Conservation (phyloP, 2,797 vertebrate genomes). For the Rousettus madagascariensis region DNA sequence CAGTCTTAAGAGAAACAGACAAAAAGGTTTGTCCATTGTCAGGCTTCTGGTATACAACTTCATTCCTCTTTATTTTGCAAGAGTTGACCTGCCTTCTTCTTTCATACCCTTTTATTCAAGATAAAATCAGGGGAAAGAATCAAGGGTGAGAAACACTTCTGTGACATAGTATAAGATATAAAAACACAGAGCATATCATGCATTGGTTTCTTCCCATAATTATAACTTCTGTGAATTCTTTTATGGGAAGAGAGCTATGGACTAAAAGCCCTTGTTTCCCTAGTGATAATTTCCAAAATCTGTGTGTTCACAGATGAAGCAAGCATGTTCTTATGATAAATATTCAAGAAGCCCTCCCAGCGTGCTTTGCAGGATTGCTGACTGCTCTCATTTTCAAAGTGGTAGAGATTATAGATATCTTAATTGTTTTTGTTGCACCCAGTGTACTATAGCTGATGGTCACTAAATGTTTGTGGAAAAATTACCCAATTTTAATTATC, state of each 20-base stretch:
- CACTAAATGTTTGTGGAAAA: background rate
- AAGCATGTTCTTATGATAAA: background rate
- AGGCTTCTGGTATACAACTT: background rate
- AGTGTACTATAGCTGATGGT: background rate
- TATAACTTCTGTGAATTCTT: background rate
- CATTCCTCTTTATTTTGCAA: background rate
- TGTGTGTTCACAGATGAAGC: background rate
- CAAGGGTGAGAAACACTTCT: background rate
- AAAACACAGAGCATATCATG: background rate
- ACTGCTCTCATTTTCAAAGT: background rate
- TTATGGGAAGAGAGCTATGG: background rate
- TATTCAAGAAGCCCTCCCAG: background rate
- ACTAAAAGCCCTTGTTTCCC: constrained; percentile 6
- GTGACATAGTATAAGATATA: background rate
- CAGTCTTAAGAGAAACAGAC: background rate
- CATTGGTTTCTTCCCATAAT: background rate
- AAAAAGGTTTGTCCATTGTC: background rate
- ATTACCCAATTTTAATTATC: background rate
- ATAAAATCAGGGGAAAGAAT: background rate
- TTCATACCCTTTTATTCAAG: background rate
- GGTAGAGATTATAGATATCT: background rate
- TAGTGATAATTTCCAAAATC: background rate
- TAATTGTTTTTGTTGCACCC: background rate
- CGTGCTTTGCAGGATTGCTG: background rate
- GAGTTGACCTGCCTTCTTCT: background rate